Evolutionary conservation across 2,888 invertebrate species (phyloP).

Genomic region (Drosophila anomalata): DNA sequence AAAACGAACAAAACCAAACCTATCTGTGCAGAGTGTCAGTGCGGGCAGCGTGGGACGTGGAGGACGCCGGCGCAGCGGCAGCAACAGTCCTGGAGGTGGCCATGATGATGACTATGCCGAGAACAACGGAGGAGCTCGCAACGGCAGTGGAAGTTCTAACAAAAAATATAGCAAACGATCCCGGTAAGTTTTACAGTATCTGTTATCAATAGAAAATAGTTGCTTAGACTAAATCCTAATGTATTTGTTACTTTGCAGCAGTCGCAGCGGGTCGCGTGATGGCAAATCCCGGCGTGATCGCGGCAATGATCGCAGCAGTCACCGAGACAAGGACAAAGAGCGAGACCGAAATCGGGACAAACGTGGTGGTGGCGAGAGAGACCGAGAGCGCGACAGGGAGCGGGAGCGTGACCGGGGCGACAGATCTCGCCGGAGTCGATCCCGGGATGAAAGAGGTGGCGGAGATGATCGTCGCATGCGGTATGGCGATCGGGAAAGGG

Average conservation of each 20-base stretch:
- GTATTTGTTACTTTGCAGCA: constrained; percentile 58
- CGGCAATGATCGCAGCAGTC: constrained; percentile 77
- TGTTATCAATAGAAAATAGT: too few relatives aligned
- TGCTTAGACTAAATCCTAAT: neutral
- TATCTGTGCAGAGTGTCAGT: constrained; percentile 71
- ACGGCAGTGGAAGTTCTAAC: constrained; percentile 44
- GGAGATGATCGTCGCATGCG: constrained; percentile 37
- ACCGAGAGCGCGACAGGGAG: constrained; percentile 51
- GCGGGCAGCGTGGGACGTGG: constrained; percentile 62
- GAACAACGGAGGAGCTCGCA: constrained; percentile 56
- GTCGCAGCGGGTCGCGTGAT: constrained; percentile 79
- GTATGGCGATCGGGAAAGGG: constrained; percentile 49
- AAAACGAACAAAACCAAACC: constrained; percentile 42
- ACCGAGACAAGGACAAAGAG: constrained; percentile 55
- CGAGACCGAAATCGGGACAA: constrained; percentile 73
- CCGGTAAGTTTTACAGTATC: constrained; percentile 48
- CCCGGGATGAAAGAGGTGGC: constrained; percentile 69
- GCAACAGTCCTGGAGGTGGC: constrained; percentile 54
- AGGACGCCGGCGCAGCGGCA: constrained; percentile 53
- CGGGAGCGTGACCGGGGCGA: constrained; percentile 42
- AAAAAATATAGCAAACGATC: constrained; percentile 66
- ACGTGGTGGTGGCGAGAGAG: constrained; percentile 55
- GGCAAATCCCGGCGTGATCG: constrained; percentile 73
- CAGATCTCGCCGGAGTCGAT: constrained; percentile 53
- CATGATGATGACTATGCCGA: constrained; percentile 58